Percentiles rank a stretch among this genome's conserved stretches.
phyloP scores from a whole-genome alignment of 2,113 vertebrate species.

The Hippocampus barbouri region DNA sequence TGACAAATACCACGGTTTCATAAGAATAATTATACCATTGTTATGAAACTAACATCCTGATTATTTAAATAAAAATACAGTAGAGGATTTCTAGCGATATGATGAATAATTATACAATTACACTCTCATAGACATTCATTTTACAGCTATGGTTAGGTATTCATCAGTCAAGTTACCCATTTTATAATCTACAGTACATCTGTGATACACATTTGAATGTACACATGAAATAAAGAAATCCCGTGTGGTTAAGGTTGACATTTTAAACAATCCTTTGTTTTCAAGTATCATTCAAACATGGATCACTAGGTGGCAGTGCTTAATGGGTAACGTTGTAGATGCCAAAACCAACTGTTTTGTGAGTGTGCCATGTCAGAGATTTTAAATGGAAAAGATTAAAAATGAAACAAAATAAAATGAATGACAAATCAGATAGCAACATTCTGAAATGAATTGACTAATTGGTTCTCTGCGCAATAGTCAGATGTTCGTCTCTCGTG shows the following conservation, averaged over 20 bases:
- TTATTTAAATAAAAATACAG: background rate
- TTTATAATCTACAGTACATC: too few species aligned
- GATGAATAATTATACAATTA: too few species aligned
- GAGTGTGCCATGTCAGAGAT: background rate
- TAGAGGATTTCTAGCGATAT: background rate
- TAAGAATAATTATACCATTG: background rate
- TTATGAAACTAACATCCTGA: background rate
- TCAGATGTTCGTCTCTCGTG: background rate
- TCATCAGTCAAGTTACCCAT: too few species aligned
- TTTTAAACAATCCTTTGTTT: background rate
- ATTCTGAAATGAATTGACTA: background rate
- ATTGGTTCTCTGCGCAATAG: background rate
- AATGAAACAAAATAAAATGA: background rate
- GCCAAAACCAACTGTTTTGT: background rate
- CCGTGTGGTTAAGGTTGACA: too few species aligned
- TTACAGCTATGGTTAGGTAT: background rate
- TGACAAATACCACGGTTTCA: background rate
- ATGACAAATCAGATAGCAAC: background rate
- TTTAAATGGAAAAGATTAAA: background rate
- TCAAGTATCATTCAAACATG: background rate
- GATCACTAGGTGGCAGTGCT: background rate
- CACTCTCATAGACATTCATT: background rate
- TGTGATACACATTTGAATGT: too few species aligned
- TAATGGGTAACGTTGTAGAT: background rate
- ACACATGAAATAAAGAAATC: too few species aligned